These are phyloP conservation scores for Cottus gobio DNA, from an alignment of 2,113 vertebrate species.

Conservation along the genomic window DNA sequence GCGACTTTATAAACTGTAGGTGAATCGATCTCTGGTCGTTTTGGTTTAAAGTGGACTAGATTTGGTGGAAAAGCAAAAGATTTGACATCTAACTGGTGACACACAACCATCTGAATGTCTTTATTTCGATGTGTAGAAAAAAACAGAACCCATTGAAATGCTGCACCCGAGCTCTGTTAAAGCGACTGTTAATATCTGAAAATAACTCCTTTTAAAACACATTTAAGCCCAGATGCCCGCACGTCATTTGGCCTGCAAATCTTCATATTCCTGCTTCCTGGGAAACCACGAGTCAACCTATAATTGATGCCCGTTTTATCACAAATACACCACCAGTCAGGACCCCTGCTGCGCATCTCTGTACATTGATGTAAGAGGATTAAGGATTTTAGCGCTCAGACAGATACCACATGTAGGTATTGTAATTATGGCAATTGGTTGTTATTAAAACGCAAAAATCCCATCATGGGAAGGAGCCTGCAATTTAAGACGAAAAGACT, in stretches of 20 bases:
- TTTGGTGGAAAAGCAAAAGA: not conserved
- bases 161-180: not conserved
- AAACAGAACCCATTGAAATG: constrained; percentile 4
- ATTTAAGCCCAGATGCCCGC: not conserved
- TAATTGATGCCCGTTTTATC: constrained; percentile 10
- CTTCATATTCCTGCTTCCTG: not conserved
- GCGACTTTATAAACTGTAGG: not conserved
- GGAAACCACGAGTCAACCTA: constrained; percentile 1
- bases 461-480: constrained; percentile 9
- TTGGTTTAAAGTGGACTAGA: not conserved
- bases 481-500: constrained; percentile 16
- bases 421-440: constrained; percentile 54
- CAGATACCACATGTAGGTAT: constrained; percentile 45
- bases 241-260: not conserved
- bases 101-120: not conserved
- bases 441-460: constrained; percentile 42
- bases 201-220: not conserved
- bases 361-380: constrained; percentile 54
- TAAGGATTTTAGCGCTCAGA: constrained; percentile 44
- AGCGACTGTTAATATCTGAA: not conserved
- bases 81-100: not conserved
- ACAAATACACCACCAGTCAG: constrained; percentile 18
- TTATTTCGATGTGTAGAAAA: not conserved
- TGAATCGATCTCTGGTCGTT: not conserved
- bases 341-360: constrained; percentile 36